phyloP scores from a whole-genome alignment of 1,140 invertebrate genomes.

The Brachionus manjavacas region DNA sequence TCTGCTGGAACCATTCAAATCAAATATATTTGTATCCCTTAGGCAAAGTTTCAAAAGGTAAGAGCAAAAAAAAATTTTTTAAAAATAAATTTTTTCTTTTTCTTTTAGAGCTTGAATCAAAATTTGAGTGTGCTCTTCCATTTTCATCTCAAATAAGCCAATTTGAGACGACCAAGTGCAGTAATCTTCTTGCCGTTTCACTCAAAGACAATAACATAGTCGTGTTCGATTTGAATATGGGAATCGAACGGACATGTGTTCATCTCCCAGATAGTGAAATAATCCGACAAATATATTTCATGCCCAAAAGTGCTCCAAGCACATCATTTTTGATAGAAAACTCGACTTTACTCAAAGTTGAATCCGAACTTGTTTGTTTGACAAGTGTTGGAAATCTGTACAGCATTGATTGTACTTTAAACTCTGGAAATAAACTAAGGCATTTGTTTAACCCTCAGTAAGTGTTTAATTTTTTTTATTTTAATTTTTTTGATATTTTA shows the following conservation, averaged over 20 bases:
- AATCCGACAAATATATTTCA: background rate
- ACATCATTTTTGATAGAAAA: background rate
- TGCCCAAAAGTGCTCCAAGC: background rate
- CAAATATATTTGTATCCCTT: slow-evolving; percentile 11
- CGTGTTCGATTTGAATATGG: slow-evolving; percentile 1
- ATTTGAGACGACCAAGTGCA: background rate
- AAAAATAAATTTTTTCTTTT: background rate
- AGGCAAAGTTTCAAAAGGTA: slow-evolving; percentile 24
- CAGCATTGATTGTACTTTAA: background rate
- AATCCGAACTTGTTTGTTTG: background rate
- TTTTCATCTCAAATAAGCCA: background rate
- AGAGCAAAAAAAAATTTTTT: background rate
- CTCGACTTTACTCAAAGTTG: background rate
- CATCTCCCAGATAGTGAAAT: background rate
- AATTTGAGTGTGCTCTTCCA: background rate
- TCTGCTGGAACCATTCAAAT: slow-evolving; percentile 12
- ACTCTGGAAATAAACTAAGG: background rate
- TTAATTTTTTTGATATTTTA: background rate
- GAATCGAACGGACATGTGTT: background rate
- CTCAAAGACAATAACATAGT: background rate
- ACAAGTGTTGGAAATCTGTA: background rate
- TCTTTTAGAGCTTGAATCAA: slow-evolving; percentile 10
- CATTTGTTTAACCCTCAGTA: background rate
- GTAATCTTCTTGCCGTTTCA: background rate
- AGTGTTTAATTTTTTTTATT: background rate